Conservation (phyloP, 2,888 invertebrate genomes). For the Acanthosepion pharaonis region DNA sequence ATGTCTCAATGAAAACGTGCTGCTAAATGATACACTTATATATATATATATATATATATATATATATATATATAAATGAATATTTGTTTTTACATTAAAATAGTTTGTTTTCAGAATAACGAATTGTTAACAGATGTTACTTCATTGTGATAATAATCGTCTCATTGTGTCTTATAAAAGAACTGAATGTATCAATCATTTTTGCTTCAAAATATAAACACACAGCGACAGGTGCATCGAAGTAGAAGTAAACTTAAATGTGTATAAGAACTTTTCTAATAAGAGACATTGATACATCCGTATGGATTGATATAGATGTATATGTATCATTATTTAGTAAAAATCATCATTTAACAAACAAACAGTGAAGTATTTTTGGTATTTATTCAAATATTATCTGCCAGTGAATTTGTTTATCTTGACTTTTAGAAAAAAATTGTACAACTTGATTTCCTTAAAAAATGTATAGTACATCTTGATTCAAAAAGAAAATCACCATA, state of each 20-base stretch:
- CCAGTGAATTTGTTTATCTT: no score
- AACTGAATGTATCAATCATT: neutral
- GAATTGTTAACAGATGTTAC: neutral
- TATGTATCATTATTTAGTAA: no score
- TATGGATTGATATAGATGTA: neutral
- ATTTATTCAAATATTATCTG: no score
- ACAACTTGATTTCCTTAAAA: no score
- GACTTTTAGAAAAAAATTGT: no score
- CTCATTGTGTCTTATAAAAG: neutral
- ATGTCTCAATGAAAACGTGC: no score
- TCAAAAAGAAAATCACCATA: no score
- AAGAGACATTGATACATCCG: neutral
- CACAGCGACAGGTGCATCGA: neutral
- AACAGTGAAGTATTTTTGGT: no score
- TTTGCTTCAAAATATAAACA: neutral
- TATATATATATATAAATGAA: neutral
- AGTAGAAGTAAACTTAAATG: neutral
- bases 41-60: neutral
- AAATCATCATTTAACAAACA: no score
- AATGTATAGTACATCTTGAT: no score
- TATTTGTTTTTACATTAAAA: neutral
- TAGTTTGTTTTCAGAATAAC: neutral
- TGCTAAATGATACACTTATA: no score
- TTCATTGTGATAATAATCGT: neutral
- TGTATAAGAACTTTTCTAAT: neutral